Conservation (phyloP, 2,113 vertebrate genomes). For the Gopherus flavomarginatus region DNA sequence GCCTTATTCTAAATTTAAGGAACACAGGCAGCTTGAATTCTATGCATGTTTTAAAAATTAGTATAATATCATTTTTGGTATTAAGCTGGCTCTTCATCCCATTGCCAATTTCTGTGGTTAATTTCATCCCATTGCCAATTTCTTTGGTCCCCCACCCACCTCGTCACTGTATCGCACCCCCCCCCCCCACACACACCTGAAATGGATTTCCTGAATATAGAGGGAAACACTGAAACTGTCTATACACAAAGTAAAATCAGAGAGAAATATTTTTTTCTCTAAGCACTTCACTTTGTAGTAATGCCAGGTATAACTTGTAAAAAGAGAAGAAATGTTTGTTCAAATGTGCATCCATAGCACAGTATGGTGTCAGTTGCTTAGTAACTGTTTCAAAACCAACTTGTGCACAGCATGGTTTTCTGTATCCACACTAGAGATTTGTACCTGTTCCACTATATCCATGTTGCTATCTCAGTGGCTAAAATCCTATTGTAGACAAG, state of each 20-base stretch:
- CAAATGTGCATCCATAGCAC: not conserved
- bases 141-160: rapidly evolving
- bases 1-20: rapidly evolving
- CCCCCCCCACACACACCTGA: rapidly evolving
- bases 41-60: rapidly evolving
- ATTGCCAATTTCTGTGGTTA: rapidly evolving
- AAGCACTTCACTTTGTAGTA: rapidly evolving
- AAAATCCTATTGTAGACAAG: not conserved
- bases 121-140: not conserved
- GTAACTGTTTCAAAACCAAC: rapidly evolving
- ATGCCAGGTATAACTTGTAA: not conserved
- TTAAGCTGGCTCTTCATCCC: not conserved
- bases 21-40: rapidly evolving
- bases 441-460: not conserved
- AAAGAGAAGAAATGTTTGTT: rapidly evolving
- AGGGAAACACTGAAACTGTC: rapidly evolving
- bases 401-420: not conserved
- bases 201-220: rapidly evolving
- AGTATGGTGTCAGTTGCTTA: rapidly evolving
- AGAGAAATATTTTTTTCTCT: not conserved
- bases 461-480: not conserved
- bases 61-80: not conserved
- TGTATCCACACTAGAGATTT: not conserved
- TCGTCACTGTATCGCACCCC: not conserved
- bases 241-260: not conserved